Conservation (phyloP, 2,888 invertebrate genomes). For the Macaria notata region DNA sequence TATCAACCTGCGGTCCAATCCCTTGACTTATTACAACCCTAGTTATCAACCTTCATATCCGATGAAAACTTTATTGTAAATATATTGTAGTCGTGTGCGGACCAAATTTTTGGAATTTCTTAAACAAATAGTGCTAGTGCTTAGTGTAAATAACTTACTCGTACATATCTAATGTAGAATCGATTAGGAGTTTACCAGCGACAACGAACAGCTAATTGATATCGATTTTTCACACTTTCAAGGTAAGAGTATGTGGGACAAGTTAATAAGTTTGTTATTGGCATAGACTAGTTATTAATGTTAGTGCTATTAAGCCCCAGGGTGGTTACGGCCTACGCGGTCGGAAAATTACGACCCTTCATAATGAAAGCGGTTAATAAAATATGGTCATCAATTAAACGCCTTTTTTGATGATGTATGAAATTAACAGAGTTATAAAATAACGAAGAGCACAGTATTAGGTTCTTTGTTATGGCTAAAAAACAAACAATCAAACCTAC, state of each 20-base stretch:
- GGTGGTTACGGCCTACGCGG: constrained; percentile 8
- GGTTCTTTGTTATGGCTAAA: no score
- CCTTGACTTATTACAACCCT: constrained; percentile 64
- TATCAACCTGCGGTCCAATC: constrained; percentile 64
- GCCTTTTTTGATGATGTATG: no score
- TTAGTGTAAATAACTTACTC: constrained; percentile 50
- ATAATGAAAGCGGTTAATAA: constrained; percentile 6
- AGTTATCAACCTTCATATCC: constrained; percentile 60
- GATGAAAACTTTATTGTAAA: constrained; percentile 38
- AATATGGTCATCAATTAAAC: neutral
- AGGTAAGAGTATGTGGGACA: constrained; percentile 47
- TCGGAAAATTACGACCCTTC: constrained; percentile 9
- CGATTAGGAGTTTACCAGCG: constrained; percentile 36
- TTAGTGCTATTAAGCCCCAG: constrained; percentile 8
- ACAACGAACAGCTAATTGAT: constrained; percentile 53
- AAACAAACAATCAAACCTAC: no score
- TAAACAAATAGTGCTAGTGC: constrained; percentile 45
- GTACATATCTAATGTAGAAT: constrained; percentile 42
- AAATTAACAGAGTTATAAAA: no score
- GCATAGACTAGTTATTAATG: constrained; percentile 14
- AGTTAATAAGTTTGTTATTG: constrained; percentile 14
- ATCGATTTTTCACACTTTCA: constrained; percentile 51
- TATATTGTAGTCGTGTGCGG: constrained; percentile 43
- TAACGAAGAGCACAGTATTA: no score
- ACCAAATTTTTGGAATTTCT: constrained; percentile 51